Evolutionary conservation across 2,888 invertebrate species (phyloP).

Genomic region (Melieria picta): DNA sequence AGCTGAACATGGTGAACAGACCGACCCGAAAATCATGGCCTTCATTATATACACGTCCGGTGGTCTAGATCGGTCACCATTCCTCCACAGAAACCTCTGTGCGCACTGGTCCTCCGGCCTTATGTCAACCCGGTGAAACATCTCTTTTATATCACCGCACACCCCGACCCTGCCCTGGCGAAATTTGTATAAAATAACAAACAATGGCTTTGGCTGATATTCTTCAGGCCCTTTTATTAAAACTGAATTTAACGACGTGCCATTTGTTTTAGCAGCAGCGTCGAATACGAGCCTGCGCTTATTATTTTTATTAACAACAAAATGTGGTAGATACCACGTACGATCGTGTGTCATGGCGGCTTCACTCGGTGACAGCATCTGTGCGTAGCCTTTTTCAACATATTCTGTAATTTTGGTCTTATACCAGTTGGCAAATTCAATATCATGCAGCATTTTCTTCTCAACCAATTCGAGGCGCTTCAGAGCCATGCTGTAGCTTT

Average conservation of each 20-base stretch:
- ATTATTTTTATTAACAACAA: neutral
- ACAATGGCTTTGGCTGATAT: neutral
- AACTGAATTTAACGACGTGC: constrained; percentile 31
- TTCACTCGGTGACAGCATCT: neutral
- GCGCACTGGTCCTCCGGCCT: neutral
- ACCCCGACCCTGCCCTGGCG: constrained; percentile 37
- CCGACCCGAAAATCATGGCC: constrained; percentile 38
- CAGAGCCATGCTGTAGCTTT: neutral
- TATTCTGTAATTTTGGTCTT: constrained; percentile 1
- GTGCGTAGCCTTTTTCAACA: neutral
- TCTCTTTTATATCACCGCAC: neutral
- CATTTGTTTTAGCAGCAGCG: constrained; percentile 13
- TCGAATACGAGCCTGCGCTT: neutral
- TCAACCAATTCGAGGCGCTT: neutral
- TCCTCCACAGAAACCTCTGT: constrained; percentile 2
- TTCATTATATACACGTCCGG: constrained; percentile 24
- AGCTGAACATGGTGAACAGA: constrained; percentile 37
- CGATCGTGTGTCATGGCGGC: neutral
- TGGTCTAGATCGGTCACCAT: neutral
- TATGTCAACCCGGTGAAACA: neutral
- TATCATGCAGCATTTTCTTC: neutral
- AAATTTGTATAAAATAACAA: constrained; percentile 38
- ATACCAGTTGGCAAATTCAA: neutral
- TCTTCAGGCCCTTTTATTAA: neutral
- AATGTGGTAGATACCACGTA: constrained; percentile 2